Evolutionary conservation across 2,888 invertebrate genomes (phyloP).

Genomic region (Elmis aenea): DNA sequence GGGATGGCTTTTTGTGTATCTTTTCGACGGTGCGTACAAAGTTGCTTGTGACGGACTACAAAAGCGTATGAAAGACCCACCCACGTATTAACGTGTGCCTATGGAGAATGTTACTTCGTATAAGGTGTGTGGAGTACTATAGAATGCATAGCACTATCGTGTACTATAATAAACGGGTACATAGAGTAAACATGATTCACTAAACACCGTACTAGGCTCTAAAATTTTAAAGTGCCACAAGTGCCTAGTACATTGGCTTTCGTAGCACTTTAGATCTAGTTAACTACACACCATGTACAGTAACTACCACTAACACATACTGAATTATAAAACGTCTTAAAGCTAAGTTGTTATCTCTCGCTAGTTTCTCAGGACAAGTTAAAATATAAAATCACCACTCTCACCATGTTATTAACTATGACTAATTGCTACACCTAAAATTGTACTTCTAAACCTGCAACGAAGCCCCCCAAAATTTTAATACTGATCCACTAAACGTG

Average conservation of each 20-base stretch:
- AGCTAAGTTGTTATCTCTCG: too few relatives aligned
- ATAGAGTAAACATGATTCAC: constrained; percentile 20
- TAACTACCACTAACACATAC: constrained; percentile 18
- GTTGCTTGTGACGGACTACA: too few relatives aligned
- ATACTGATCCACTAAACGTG: too few relatives aligned
- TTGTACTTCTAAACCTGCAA: constrained; percentile 11
- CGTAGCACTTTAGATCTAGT: constrained; percentile 16
- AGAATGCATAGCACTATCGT: constrained; percentile 20
- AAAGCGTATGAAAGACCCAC: too few relatives aligned
- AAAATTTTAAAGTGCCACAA: constrained; percentile 19
- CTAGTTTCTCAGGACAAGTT: constrained; percentile 5
- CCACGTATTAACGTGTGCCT: too few relatives aligned
- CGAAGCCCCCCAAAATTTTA: too few relatives aligned
- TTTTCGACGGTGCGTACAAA: too few relatives aligned
- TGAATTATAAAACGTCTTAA: constrained; percentile 16
- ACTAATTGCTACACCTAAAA: too few relatives aligned
- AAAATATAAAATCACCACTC: constrained; percentile 11
- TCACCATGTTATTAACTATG: constrained; percentile 10
- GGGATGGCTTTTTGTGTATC: too few relatives aligned
- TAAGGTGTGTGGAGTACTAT: constrained; percentile 4
- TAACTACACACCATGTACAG: constrained; percentile 18
- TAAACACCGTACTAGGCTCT: constrained; percentile 21
- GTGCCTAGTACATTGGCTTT: constrained; percentile 14
- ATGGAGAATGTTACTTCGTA: too few relatives aligned
- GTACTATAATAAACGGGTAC: constrained; percentile 16